Evolutionary conservation across 1,140 invertebrate genomes (phyloP).

Genomic region (Leptopilina clavipes): DNA sequence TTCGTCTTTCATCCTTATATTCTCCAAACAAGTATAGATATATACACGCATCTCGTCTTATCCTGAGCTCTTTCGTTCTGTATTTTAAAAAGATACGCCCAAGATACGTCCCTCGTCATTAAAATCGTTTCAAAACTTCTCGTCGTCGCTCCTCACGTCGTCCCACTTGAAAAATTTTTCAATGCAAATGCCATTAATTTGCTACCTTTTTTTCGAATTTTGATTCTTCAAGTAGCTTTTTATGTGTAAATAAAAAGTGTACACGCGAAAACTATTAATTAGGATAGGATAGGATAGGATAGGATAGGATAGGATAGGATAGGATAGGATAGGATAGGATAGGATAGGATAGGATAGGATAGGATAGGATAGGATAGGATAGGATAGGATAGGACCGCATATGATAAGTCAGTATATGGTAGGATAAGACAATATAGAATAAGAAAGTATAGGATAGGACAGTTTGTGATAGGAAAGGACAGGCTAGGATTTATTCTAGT

Average conservation of each 20-base stretch:
- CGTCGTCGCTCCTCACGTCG: not conserved
- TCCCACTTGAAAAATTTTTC: constrained; percentile 23
- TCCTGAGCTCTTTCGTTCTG: constrained; percentile 19
- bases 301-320: too few species aligned
- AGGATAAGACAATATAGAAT: too few species aligned
- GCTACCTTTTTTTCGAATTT: not conserved
- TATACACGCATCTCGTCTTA: not conserved
- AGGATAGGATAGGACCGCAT: too few species aligned
- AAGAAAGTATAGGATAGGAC: too few species aligned
- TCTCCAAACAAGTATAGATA: not conserved
- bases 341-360: too few species aligned
- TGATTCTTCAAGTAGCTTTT: not conserved
- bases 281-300: too few species aligned
- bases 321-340: too few species aligned
- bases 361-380: too few species aligned
- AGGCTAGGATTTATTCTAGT: too few species aligned
- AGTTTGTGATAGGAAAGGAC: too few species aligned
- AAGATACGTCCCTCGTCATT: constrained; percentile 29
- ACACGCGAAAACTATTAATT: too few species aligned
- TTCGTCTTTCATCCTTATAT: constrained; percentile 32
- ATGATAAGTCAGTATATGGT: too few species aligned
- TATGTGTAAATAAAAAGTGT: not conserved
- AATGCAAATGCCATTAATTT: constrained; percentile 7
- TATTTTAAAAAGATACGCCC: constrained; percentile 28
- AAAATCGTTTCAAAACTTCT: constrained; percentile 19